phyloP scores from a whole-genome alignment of 2,888 invertebrate genomes.

The Gryllus longicercus region DNA sequence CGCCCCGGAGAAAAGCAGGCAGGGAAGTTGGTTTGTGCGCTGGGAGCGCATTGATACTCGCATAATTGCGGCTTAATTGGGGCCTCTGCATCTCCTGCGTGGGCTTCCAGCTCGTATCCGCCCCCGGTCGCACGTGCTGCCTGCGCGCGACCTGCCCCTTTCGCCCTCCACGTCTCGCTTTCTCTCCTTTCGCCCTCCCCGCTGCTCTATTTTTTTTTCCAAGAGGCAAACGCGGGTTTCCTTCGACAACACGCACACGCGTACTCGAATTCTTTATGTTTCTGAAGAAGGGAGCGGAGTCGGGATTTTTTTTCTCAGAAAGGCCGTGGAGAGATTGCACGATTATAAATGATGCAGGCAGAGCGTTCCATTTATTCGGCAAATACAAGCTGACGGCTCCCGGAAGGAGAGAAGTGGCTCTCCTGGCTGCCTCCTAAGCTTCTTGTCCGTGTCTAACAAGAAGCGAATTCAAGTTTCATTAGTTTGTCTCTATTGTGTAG shows the following conservation, averaged over 20 bases:
- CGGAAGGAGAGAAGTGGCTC: not conserved
- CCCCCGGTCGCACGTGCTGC: not conserved
- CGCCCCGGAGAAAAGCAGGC: not conserved
- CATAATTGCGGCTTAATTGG: not conserved
- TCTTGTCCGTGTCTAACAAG: slow-evolving; percentile 17
- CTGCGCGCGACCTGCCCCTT: not conserved
- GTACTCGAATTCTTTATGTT: not conserved
- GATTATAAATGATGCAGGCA: not conserved
- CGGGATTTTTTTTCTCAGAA: not conserved
- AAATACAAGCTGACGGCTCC: not conserved
- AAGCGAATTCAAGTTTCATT: not conserved
- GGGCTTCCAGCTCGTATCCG: not conserved
- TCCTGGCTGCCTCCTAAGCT: not conserved
- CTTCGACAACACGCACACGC: not conserved
- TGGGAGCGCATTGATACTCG: not conserved
- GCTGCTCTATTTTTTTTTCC: not conserved
- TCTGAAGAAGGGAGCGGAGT: not conserved
- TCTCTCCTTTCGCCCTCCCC: not conserved
- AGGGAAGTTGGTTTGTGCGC: not conserved
- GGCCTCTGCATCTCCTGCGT: not conserved
- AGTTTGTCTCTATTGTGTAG: no score
- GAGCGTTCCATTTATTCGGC: slow-evolving; percentile 9
- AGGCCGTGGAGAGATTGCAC: not conserved
- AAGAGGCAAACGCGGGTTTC: not conserved
- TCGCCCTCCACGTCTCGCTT: not conserved